These are phyloP conservation scores for Euspilapteryx auroguttella DNA, from an alignment of 2,888 invertebrate genomes.

Conservation along the genomic window DNA sequence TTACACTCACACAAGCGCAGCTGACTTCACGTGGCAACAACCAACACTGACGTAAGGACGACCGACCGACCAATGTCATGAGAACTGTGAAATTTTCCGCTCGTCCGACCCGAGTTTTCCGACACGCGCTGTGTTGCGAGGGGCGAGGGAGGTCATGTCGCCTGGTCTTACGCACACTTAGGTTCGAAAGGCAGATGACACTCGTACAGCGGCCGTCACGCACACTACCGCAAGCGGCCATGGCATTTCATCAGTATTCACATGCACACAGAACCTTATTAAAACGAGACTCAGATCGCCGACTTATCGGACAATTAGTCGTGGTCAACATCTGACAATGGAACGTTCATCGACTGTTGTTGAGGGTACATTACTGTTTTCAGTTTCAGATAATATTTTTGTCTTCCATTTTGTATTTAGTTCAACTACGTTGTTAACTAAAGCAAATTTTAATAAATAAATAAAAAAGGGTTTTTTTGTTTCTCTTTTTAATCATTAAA, in stretches of 20 bases:
- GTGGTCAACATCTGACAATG: slow-evolving; percentile 44
- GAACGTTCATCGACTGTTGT: too few species aligned
- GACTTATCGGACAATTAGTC: slow-evolving; percentile 62
- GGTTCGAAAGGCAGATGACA: slow-evolving; percentile 53
- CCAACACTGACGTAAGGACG: slow-evolving; percentile 35
- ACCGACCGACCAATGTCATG: slow-evolving; percentile 17
- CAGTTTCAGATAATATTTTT: too few species aligned
- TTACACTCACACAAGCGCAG: slow-evolving; percentile 39
- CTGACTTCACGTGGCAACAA: slow-evolving; percentile 51
- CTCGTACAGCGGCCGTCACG: slow-evolving; percentile 31
- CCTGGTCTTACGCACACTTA: slow-evolving; percentile 15
- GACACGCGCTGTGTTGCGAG: too few species aligned
- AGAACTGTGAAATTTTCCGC: slow-evolving; percentile 26
- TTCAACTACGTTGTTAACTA: too few species aligned
- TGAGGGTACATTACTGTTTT: too few species aligned
- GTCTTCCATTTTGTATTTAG: too few species aligned
- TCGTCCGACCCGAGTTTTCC: too few species aligned
- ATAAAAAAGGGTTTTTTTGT: too few species aligned
- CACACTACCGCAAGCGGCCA: slow-evolving; percentile 36
- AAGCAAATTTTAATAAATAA: too few species aligned
- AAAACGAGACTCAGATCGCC: slow-evolving; percentile 61
- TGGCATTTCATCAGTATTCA: slow-evolving; percentile 55
- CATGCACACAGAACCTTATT: slow-evolving; percentile 54
- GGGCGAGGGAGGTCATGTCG: slow-evolving; percentile 18
- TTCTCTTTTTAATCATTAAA: too few species aligned